These are phyloP conservation scores for Musca domestica DNA, from an alignment of 1,140 invertebrate species.

Conservation along the genomic window DNA sequence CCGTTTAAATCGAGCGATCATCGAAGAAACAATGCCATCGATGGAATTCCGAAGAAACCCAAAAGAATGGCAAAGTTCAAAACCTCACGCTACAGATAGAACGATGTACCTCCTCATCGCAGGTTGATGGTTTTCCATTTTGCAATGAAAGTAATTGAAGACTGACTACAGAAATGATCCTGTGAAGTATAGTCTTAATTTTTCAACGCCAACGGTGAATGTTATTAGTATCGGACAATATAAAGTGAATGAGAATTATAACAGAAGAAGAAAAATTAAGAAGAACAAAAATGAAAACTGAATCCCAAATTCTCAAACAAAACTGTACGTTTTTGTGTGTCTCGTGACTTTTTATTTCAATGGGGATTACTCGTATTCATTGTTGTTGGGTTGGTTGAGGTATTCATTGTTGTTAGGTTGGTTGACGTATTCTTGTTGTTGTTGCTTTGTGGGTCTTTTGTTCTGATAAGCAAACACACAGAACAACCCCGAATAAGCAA, in stretches of 20 bases:
- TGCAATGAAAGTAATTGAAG: slow-evolving; percentile 44
- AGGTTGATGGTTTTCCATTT: slow-evolving; percentile 34
- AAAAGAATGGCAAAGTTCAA: slow-evolving; percentile 25
- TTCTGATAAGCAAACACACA: no score
- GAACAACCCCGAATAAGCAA: no score
- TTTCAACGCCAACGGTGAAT: background rate
- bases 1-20: slow-evolving; percentile 32
- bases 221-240: background rate
- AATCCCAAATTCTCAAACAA: no score
- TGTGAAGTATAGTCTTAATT: slow-evolving; percentile 51
- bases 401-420: no score
- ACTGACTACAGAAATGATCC: slow-evolving; percentile 52
- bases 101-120: slow-evolving; percentile 47
- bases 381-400: no score
- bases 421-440: no score
- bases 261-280: background rate
- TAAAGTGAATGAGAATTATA: slow-evolving; percentile 32
- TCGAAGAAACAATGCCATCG: slow-evolving; percentile 20
- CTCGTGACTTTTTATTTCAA: no score
- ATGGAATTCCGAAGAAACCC: background rate
- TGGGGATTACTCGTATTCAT: no score
- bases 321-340: no score
- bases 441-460: no score
- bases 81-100: slow-evolving; percentile 46
- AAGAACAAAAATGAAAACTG: no score